Base-by-base conservation (phyloP, 2,888 invertebrate genomes). In the Hirtodrosophila alboralis region DNA sequence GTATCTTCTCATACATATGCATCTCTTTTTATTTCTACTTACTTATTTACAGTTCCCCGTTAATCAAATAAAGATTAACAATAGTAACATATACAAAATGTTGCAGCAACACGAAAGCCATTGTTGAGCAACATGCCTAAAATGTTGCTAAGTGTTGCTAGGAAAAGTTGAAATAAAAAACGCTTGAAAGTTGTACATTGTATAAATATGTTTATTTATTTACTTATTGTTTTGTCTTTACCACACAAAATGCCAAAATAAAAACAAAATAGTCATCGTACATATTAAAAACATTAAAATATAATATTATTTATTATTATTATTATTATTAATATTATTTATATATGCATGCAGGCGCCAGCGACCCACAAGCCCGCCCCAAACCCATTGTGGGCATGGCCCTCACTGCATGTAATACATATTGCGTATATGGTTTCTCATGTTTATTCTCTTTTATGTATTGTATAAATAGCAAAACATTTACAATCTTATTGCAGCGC, bases 401-500 rank as follows among this genome's bases (percentile, higher is more conserved):
- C 33, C 47, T 34, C 75, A n/a, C n/a, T 69, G 75, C 77, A 68
- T 51, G 70, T 75, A 67, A 80, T 70, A 84, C 73, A 79, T 71
- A 75, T 72, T 72, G 72, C 71, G 65, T 58, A 56, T 52, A 56
- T 52, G 45, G 31, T 53, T 52, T 53, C 26, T 60, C 30, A 37
- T 60, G 16, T 13, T 8, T 37, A 1, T 49, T 28, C 27, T 38
- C 59, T 57, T 62, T 63, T 43, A 40, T 48, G 26, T 45, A 21
- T 41, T 58, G 36, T 78, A 75, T 77, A 84, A 84, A 87, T 85
- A 83, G 70, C 63, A 83, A 80, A 87, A 85, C 73, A 85, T 87
- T 70, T 87, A 87, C 88, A 86, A 87, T 87, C 86, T 86, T 86
- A 86, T 86, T 86, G 85, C 87, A 75, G 68, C 56, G 67, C 61